Evolutionary conservation across 2,113 vertebrate species (phyloP).

Genomic region (Vulpes vulpes): DNA sequence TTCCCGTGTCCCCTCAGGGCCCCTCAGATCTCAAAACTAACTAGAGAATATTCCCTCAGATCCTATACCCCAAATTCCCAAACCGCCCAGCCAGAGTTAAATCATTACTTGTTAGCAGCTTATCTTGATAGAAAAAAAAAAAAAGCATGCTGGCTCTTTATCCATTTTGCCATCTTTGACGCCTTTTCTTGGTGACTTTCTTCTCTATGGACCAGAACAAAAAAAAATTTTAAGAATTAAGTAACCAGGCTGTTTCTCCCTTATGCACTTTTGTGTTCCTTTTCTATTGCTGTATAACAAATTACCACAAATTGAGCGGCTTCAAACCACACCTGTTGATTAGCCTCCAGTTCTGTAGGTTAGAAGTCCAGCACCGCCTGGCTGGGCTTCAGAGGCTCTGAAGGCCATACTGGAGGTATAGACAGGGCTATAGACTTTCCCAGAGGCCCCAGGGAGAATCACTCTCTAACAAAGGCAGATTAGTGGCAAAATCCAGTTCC

Average conservation of each 20-base stretch:
- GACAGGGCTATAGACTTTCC: background rate
- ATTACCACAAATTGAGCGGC: background rate
- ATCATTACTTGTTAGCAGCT: background rate
- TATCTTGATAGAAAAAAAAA: background rate
- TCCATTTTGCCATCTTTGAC: background rate
- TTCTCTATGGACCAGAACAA: background rate
- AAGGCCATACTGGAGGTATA: background rate
- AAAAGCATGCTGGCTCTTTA: background rate
- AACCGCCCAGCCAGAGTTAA: background rate
- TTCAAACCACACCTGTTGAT: fast-evolving
- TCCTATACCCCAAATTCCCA: background rate
- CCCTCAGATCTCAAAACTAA: background rate
- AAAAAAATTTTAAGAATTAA: background rate
- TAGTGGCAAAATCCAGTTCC: background rate
- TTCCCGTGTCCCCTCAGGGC: background rate
- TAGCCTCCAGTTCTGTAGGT: background rate
- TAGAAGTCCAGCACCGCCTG: background rate
- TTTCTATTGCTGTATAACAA: background rate
- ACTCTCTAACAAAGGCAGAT: too few species aligned
- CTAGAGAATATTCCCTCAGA: background rate
- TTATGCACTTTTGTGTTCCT: background rate
- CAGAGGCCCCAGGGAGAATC: background rate
- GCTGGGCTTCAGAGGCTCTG: background rate
- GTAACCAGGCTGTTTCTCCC: background rate
- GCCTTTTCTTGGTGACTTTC: background rate